phyloP scores from a whole-genome alignment of 2,888 invertebrate genomes.

The Erebia epiphron region DNA sequence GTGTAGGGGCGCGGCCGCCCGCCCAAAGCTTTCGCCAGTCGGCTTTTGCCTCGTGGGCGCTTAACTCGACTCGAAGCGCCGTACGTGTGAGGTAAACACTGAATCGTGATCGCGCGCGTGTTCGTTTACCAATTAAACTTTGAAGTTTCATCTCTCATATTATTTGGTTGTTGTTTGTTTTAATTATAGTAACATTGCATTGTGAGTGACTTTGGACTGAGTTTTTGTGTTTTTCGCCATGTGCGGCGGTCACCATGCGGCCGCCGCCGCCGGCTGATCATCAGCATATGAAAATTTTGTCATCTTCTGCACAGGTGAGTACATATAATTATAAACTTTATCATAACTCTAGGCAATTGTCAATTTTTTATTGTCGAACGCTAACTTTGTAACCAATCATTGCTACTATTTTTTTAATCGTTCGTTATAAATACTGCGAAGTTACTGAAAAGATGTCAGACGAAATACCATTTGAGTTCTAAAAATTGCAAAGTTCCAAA shows the following conservation, averaged over 20 bases:
- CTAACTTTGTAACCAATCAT: conserved; percentile 3
- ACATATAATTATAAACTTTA: not conserved
- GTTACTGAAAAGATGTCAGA: not conserved
- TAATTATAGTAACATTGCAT: conserved; percentile 20
- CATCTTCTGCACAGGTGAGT: conserved; percentile 67
- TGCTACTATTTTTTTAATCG: conserved; percentile 10
- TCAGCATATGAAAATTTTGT: conserved; percentile 48
- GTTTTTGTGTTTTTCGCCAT: conserved; percentile 52
- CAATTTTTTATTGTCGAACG: not conserved
- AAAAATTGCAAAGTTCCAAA: not conserved
- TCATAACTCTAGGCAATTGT: not conserved
- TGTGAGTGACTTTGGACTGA: conserved; percentile 34
- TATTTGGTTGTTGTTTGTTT: conserved; percentile 12
- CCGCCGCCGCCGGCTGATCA: conserved; percentile 65
- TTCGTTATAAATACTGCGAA: not conserved
- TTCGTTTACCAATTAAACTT: conserved; percentile 35
- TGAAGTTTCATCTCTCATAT: not conserved
- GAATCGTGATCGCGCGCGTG: conserved; percentile 45
- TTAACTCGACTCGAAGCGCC: conserved; percentile 40
- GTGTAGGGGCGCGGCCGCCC: conserved; percentile 65
- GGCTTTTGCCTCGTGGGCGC: conserved; percentile 47
- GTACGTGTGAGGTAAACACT: conserved; percentile 48
- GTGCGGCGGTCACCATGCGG: conserved; percentile 61
- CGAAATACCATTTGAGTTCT: not conserved
- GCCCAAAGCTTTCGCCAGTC: conserved; percentile 59